These are phyloP conservation scores for Equus quagga DNA, from an alignment of 2,113 vertebrate genomes.

Conservation along the genomic window DNA sequence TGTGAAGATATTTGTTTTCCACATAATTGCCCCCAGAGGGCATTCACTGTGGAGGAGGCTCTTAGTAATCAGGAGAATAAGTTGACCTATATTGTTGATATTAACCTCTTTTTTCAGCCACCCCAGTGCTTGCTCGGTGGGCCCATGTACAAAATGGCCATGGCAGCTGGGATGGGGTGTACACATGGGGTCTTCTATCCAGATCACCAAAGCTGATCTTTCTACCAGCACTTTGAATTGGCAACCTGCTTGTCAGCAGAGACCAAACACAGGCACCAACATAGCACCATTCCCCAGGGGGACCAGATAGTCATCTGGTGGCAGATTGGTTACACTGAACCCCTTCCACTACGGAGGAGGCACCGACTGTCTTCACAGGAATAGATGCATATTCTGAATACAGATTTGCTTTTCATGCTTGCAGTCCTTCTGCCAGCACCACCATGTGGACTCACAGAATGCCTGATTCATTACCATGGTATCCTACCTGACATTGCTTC, in stretches of 20 bases:
- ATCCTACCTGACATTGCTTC: background rate
- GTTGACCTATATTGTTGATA: constrained; percentile 17
- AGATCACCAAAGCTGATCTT: constrained; percentile 18
- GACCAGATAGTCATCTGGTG: constrained; percentile 34
- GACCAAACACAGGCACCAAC: background rate
- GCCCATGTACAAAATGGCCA: background rate
- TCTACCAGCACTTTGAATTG: background rate
- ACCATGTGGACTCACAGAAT: constrained; percentile 37
- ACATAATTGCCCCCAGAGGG: background rate
- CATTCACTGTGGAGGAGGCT: background rate
- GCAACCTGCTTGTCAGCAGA: background rate
- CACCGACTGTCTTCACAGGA: constrained; percentile 28
- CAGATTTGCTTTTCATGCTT: constrained; percentile 19
- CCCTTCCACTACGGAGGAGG: background rate
- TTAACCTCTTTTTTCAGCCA: constrained; percentile 10
- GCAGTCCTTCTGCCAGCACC: constrained; percentile 13
- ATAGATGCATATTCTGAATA: constrained; percentile 20
- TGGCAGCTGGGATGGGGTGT: background rate
- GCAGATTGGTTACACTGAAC: background rate
- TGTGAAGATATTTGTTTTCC: background rate
- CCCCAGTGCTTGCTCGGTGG: background rate
- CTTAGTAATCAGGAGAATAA: background rate
- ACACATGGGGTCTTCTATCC: background rate
- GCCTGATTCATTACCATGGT: constrained; percentile 23
- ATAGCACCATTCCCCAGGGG: background rate